Evolutionary conservation across 1,140 invertebrate genomes (phyloP), one percentile per base, ranked within the genome.

Genomic region (Belonocnema kinseyi): DNA sequence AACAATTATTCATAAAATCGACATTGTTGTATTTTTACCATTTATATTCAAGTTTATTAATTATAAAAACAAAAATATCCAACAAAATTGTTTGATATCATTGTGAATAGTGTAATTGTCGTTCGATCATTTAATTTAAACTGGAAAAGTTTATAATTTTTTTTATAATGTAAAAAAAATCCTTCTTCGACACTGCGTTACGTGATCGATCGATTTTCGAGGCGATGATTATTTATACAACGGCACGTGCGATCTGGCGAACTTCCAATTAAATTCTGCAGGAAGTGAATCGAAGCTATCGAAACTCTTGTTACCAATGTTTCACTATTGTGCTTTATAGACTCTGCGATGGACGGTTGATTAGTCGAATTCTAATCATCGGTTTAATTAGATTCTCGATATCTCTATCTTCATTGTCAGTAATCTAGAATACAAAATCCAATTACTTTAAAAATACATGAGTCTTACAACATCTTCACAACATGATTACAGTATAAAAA

Each of bases 261-360:
- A 85, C 81, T 81, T 81, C 85, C 85, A 86, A 86, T 86, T 86
- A 86, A 86, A 85, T 86, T 85, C 83, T 82, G 81, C 85, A 85
- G 83, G 82, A 86, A 84, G 83, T 66, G 40, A 51, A 76, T 76
- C 52, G 66, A 76, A 76, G 50, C 75, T 76, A 76, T 76, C 66
- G 51, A 72, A 72, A 76, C 75, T 76, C 66, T 66, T 71, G 50
- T 50, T 54, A 76, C 52, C 51, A 66, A 33, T 66, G 61, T 66
- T 66, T 66, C 26, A 33, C 61, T n/a, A 66, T 66, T 66, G 61
- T 66, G 61, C 61, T 66, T 46, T 66, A 66, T 14, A 66, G 61
- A 66, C 61, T 66, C 61, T 40, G 58, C 21, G 53, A 54, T 54
- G 53, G 53, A 54, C 53, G 53, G 58, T 66, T 66, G 61, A 66